A percentile compares a stretch with the other conserved stretches of the same genome.
Evolutionary conservation across 2,113 vertebrate genomes (phyloP).

Genomic region (Gymnocephalus cernua): DNA sequence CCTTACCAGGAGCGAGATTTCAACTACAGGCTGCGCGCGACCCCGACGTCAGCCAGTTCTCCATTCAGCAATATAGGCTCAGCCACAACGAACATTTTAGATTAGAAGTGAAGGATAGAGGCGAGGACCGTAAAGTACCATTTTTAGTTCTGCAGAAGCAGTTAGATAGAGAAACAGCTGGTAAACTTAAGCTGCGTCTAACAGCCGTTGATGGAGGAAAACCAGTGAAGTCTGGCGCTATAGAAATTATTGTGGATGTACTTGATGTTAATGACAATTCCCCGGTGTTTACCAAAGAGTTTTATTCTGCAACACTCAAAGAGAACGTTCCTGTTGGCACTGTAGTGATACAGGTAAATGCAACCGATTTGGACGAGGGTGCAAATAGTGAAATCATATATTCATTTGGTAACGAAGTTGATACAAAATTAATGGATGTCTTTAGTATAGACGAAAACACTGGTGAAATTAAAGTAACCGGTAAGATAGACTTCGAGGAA

Average conservation of each 20-base stretch:
- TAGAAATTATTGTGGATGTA: slow-evolving; percentile 60
- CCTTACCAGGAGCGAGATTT: slow-evolving; percentile 70
- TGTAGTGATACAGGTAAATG: slow-evolving; percentile 70
- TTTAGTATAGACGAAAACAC: slow-evolving; percentile 68
- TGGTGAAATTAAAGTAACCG: slow-evolving; percentile 76
- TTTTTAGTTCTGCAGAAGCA: slow-evolving; percentile 67
- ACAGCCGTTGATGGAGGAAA: slow-evolving; percentile 77
- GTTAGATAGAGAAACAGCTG: slow-evolving; percentile 73
- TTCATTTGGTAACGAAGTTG: slow-evolving; percentile 67
- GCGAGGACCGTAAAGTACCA: slow-evolving; percentile 60
- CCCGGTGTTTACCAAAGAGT: slow-evolving; percentile 69
- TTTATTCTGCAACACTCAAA: slow-evolving; percentile 40
- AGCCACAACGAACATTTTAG: slow-evolving; percentile 73
- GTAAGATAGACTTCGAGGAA: slow-evolving; percentile 75
- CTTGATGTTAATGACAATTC: slow-evolving; percentile 78
- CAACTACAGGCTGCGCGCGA: slow-evolving; percentile 73
- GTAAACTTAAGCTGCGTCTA: slow-evolving; percentile 54
- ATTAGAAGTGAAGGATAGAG: slow-evolving; percentile 60
- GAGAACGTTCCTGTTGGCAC: slow-evolving; percentile 60
- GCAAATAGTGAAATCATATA: slow-evolving; percentile 76
- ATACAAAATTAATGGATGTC: slow-evolving; percentile 51
- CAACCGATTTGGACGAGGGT: slow-evolving; percentile 78
- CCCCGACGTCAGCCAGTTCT: slow-evolving; percentile 67
- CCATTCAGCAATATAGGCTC: slow-evolving; percentile 71
- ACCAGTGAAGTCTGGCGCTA: slow-evolving; percentile 59